Evolutionary conservation across 2,888 invertebrate species (phyloP), one percentile per base, ranked within the genome.

Genomic region (Idaea dimidiata): DNA sequence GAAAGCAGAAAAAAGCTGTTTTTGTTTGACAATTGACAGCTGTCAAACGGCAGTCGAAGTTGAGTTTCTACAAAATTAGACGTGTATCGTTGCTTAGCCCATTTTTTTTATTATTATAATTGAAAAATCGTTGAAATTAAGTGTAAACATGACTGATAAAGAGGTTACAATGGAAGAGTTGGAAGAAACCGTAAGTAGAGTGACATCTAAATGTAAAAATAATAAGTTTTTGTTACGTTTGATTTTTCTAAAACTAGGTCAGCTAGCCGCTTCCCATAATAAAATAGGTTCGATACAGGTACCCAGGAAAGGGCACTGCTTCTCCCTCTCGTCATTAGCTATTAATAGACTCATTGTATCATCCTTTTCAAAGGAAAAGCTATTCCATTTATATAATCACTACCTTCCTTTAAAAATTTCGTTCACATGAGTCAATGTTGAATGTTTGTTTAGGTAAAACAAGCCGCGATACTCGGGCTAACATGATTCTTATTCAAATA

Each of bases 101-200:
- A 24, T 24, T 24, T 24, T 24, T n/a, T 24, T 24, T 24, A 74
- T 74, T 73, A 69, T 77, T 67, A 73, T 68, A 68, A 43, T 43
- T 43, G 7, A 3, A 74, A 79, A 80, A 80, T 74, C 63, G 72
- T 62, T 59, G 60, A 74, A 77, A 72, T 79, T 70, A 64, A 63
- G 61, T 24, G 64, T 67, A 66, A 84, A 75, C 31, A 91, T 91
- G 91, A 86, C 85, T 77, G 88, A 89, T 61, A 84, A 89, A 75
- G 84, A 90, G 58, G 80, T 89, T 6, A 86, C 89, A 6, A 83
- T 90, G 74, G 90, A 91, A 67, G 89, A 91, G 60, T 75, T 91
- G 17, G 91, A 91, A 65, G 91, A 90, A 75, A 84, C 89, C 70
- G 91, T 91, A 72, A 84, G 88, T 81, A 64, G 32, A 54, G 1